Conservation (phyloP, 2,797 vertebrate genomes). For the Sandelia bainsii region DNA sequence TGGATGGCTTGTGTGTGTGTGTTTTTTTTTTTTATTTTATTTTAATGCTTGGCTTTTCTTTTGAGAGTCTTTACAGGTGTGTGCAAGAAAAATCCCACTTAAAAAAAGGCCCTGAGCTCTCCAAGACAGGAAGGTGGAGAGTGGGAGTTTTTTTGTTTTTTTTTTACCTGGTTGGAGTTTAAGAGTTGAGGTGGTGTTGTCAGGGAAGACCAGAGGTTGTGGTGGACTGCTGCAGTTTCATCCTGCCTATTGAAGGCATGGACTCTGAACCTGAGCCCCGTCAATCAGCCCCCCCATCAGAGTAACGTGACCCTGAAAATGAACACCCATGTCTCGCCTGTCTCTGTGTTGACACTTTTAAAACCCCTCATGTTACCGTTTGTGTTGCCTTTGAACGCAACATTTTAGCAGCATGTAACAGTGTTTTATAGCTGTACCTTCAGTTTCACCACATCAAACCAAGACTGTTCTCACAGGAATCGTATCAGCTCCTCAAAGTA, state of each 20-base stretch:
- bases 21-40: background rate
- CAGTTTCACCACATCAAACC: slow-evolving; percentile 23
- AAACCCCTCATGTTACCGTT: slow-evolving; percentile 12
- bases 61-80: slow-evolving; percentile 26
- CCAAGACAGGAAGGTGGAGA: slow-evolving; percentile 30
- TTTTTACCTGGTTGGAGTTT: slow-evolving; percentile 31
- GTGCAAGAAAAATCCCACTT: slow-evolving; percentile 31
- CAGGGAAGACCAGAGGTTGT: slow-evolving; percentile 39
- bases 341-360: background rate
- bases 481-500: slow-evolving; percentile 7
- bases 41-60: slow-evolving; percentile 17
- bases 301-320: slow-evolving; percentile 74
- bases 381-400: slow-evolving; percentile 5
- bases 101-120: slow-evolving; percentile 26
- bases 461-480: slow-evolving; percentile 17
- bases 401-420: background rate
- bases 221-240: slow-evolving; percentile 46
- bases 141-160: slow-evolving; percentile 50
- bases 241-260: slow-evolving; percentile 70
- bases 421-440: no score
- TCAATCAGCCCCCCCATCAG: slow-evolving; percentile 50
- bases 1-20: background rate
- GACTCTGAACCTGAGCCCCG: slow-evolving; percentile 70
- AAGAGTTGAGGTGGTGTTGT: slow-evolving; percentile 33
- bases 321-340: slow-evolving; percentile 54